Percentiles rank a stretch among this genome's conserved stretches.
phyloP scores from a whole-genome alignment of 2,888 invertebrate genomes.

The Drosophila multiciliata region DNA sequence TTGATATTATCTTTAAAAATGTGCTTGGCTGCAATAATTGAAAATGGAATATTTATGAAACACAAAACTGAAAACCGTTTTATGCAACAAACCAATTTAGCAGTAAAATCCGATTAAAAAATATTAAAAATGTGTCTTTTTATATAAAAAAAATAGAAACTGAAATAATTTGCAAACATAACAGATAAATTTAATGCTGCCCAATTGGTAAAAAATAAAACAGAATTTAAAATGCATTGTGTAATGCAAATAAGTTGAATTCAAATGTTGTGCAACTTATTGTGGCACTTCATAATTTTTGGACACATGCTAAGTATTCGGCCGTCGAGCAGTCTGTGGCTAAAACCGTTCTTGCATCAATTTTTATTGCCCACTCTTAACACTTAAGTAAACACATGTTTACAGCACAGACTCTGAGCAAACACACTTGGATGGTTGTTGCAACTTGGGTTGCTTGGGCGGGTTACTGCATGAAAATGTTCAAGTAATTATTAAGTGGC shows the following conservation, averaged over 20 bases:
- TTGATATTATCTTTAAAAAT: background rate
- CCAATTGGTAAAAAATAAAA: background rate
- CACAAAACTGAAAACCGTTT: background rate
- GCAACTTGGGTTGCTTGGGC: constrained; percentile 5
- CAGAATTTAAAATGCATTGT: background rate
- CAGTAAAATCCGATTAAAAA: background rate
- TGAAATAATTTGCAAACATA: background rate
- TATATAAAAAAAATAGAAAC: background rate
- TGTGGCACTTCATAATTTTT: background rate
- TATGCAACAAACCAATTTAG: background rate
- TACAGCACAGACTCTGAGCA: constrained; percentile 46
- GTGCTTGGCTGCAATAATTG: background rate
- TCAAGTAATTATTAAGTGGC: constrained; percentile 80
- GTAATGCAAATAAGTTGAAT: background rate
- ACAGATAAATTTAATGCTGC: background rate
- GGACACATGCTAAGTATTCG: constrained; percentile 9
- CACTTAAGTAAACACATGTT: constrained; percentile 73
- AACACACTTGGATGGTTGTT: constrained; percentile 28
- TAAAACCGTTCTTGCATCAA: constrained; percentile 3
- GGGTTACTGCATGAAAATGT: constrained; percentile 65
- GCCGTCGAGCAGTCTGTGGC: background rate
- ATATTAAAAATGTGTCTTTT: background rate
- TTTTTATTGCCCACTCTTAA: constrained; percentile 57
- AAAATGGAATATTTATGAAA: background rate
- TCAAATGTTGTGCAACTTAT: background rate